These are phyloP conservation scores for Zeus faber DNA, from an alignment of 2,113 vertebrate genomes.

Conservation along the genomic window DNA sequence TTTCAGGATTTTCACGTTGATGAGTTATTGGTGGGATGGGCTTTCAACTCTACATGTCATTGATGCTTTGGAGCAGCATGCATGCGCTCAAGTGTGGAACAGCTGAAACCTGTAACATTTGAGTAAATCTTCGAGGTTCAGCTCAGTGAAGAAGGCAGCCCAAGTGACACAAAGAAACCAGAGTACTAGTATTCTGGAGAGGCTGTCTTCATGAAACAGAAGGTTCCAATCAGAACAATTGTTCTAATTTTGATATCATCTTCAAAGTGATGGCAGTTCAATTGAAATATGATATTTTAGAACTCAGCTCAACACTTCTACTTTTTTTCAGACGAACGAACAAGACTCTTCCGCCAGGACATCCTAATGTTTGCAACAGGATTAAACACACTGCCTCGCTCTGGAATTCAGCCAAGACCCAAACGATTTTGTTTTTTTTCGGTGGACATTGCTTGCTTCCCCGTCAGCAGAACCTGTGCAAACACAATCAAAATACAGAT, in stretches of 20 bases:
- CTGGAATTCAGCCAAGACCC: background rate
- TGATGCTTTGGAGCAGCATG: conserved; percentile 17
- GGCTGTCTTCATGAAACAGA: conserved; percentile 20
- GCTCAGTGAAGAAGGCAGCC: conserved; percentile 17
- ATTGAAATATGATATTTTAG: background rate
- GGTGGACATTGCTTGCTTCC: background rate
- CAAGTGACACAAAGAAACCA: conserved; percentile 23
- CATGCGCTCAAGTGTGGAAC: conserved; percentile 10
- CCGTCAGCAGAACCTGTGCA: conserved; percentile 5
- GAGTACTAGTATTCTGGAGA: conserved; percentile 21
- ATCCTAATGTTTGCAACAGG: conserved; percentile 1
- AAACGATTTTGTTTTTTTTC: background rate
- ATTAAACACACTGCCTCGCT: background rate
- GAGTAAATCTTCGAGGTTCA: conserved; percentile 19
- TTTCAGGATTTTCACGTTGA: too few relatives aligned
- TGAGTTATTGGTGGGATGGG: too few relatives aligned
- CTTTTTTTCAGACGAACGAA: background rate
- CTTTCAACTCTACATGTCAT: conserved; percentile 33
- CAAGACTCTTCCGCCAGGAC: background rate
- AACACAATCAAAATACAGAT: conserved; percentile 1
- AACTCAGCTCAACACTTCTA: background rate
- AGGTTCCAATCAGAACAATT: conserved; percentile 7
- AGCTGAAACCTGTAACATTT: conserved; percentile 10
- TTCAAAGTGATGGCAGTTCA: background rate
- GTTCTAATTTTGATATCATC: too few relatives aligned